Conservation (phyloP, 2,113 vertebrate genomes). For the Cryptoleucopteryx plumbea region DNA sequence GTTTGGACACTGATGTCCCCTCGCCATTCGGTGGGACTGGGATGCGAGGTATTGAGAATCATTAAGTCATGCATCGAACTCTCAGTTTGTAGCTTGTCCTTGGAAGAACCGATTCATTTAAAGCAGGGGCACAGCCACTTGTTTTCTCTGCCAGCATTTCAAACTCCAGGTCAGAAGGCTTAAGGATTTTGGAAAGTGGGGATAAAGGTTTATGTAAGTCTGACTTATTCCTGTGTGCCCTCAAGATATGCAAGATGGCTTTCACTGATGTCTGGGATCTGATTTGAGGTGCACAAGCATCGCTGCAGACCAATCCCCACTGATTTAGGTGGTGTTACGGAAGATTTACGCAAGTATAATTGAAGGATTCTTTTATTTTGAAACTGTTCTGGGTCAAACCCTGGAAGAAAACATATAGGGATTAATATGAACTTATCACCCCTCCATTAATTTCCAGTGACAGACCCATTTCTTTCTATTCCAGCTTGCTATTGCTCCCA, state of each 20-base stretch:
- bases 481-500: not conserved
- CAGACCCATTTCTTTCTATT: not conserved
- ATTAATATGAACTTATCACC: not conserved
- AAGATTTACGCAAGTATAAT: not conserved
- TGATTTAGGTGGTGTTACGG: not conserved
- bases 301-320: not conserved
- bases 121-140: not conserved
- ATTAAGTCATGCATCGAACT: not conserved
- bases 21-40: not conserved
- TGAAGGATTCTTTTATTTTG: conserved; percentile 21
- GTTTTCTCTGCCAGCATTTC: not conserved
- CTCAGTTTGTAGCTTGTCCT: not conserved
- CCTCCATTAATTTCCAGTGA: not conserved
- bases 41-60: not conserved
- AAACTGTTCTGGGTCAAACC: not conserved
- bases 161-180: not conserved
- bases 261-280: not conserved
- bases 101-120: not conserved
- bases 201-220: not conserved
- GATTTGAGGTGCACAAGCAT: not conserved
- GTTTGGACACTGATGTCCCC: not conserved
- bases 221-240: not conserved
- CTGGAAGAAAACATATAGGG: not conserved
- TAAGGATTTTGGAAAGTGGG: not conserved
- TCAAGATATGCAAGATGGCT: not conserved